Percentiles rank a stretch among this genome's conserved stretches.
These are phyloP conservation scores for Lymantria monacha DNA, from an alignment of 2,888 invertebrate genomes.

Conservation along the genomic window DNA sequence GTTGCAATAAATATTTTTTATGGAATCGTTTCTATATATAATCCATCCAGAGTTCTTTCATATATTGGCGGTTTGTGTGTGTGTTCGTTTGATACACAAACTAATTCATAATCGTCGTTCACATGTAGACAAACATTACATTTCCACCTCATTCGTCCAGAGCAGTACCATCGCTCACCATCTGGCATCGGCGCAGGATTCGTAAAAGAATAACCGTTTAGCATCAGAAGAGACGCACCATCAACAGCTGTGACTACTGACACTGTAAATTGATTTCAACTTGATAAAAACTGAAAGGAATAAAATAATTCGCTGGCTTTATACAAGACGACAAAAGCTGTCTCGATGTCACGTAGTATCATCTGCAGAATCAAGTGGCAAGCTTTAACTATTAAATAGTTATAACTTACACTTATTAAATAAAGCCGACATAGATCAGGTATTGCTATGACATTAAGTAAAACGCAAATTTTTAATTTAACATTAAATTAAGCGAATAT, in stretches of 20 bases:
- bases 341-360: too few relatives aligned
- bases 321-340: too few relatives aligned
- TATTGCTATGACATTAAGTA: too few relatives aligned
- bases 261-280: constrained; percentile 55
- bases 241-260: constrained; percentile 70
- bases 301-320: too few relatives aligned
- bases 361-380: too few relatives aligned
- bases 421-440: too few relatives aligned
- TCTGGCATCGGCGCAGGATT: constrained; percentile 69
- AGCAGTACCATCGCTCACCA: constrained; percentile 74
- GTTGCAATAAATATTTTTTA: not conserved
- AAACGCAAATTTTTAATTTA: too few relatives aligned
- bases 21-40: constrained; percentile 50
- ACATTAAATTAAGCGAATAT: too few relatives aligned
- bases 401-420: too few relatives aligned
- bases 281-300: constrained; percentile 5
- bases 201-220: constrained; percentile 69
- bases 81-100: constrained; percentile 67
- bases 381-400: too few relatives aligned
- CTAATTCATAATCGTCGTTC: constrained; percentile 73
- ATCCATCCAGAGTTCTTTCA: constrained; percentile 58
- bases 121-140: constrained; percentile 71
- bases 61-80: constrained; percentile 64
- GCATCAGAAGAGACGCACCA: constrained; percentile 70
- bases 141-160: constrained; percentile 60